Base-by-base conservation (phyloP, 2,888 invertebrate species). In the Orthonevra nobilis region DNA sequence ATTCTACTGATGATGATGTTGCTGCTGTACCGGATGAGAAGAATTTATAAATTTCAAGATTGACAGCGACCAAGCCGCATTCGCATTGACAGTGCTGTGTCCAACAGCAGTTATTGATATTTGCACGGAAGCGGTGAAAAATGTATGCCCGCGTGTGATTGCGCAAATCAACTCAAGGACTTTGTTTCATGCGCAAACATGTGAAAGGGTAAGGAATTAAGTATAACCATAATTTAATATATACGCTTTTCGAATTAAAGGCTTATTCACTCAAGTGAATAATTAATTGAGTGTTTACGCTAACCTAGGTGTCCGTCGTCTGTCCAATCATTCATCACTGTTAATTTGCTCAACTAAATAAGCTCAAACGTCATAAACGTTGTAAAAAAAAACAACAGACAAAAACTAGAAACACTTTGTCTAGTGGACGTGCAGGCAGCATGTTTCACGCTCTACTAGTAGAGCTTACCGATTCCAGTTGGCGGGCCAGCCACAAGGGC, bases 381-480 rank as follows among this genome's bases (percentile, higher is more conserved):
- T 23, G 68, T 7, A n/a, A n/a, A n/a, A n/a, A n/a, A n/a, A n/a
- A n/a, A n/a, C n/a, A n/a, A n/a, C n/a, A n/a, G n/a, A n/a, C n/a
- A n/a, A 63, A 40, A 61, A 56, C 36, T 36, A 52, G 14, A 58
- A 63, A 34, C 20, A 46, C 28, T 32, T 12, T 36, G 48, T n/a
- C 36, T 50, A 36, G 50, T 36, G 17, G 38, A 63, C 50, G 42
- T 30, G 38, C 42, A 19, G 12, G 36, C 44, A 61, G n/a, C 61
- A 68, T 44, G 63, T 73, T 81, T 74, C 74, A 81, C 74, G 81
- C 81, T 81, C 81, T 81, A 64, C 74, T 46, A 81, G 69, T 81
- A 74, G 68, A 81, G 74, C 74, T 74, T 81, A 74, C 72, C 69
- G 68, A 66, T 61, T 79, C 68, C 17, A 36, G 50, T 66, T 66